A percentile compares a stretch with the other conserved stretches of the same genome.
phyloP scores from a whole-genome alignment of 2,113 vertebrate genomes.

The Ceyx margarethae region DNA sequence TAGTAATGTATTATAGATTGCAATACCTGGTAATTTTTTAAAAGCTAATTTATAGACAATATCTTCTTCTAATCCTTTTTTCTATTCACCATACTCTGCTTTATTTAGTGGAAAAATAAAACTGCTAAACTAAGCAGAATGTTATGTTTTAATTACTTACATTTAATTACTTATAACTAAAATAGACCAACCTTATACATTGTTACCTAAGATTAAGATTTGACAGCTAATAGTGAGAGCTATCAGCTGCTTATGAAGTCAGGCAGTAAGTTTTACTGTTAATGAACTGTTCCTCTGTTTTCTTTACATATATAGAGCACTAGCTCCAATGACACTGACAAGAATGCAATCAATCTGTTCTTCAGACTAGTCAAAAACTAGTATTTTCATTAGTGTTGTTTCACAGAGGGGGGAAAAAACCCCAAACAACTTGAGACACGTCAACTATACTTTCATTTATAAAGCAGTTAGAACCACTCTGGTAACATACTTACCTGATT shows the following conservation, averaged over 20 bases:
- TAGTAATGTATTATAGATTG: neutral
- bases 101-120: slow-evolving; percentile 46
- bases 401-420: neutral
- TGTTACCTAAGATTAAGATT: slow-evolving; percentile 7
- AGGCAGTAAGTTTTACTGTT: slow-evolving; percentile 30
- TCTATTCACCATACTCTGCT: neutral
- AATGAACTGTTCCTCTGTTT: slow-evolving; percentile 7
- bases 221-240: slow-evolving; percentile 36
- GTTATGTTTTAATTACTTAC: neutral
- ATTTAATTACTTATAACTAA: slow-evolving; percentile 16
- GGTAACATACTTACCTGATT: neutral
- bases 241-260: neutral
- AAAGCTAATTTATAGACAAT: slow-evolving; percentile 8
- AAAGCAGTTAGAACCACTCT: neutral
- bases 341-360: neutral
- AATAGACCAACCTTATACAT: neutral
- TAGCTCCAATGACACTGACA: neutral
- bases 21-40: slow-evolving; percentile 13
- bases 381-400: neutral
- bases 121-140: neutral
- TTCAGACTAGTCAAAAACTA: neutral
- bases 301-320: neutral
- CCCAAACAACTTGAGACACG: neutral
- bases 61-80: neutral
- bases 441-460: neutral